Evolutionary conservation across 2,797 vertebrate genomes (phyloP).

Genomic region (Sebastes cheni): DNA sequence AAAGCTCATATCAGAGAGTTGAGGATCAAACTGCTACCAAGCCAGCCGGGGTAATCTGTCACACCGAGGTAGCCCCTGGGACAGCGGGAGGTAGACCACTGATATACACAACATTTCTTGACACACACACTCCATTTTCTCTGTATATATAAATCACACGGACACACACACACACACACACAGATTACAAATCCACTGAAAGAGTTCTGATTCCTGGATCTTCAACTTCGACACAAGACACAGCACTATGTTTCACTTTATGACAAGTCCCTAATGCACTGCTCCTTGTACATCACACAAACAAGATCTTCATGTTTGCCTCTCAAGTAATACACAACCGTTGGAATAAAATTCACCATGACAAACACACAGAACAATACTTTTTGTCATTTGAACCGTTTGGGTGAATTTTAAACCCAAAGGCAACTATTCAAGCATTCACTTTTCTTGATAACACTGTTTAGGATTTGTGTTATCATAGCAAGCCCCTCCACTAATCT

Average conservation of each 20-base stretch:
- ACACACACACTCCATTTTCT: background rate
- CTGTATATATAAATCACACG: background rate
- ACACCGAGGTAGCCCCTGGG: slow-evolving; percentile 45
- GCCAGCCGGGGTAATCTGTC: slow-evolving; percentile 64
- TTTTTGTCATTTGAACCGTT: background rate
- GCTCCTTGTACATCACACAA: background rate
- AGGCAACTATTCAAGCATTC: background rate
- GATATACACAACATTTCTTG: slow-evolving; percentile 30
- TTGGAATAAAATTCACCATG: background rate
- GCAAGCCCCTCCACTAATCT: background rate
- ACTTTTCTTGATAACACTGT: background rate
- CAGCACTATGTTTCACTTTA: background rate
- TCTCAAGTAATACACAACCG: background rate
- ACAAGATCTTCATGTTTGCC: background rate
- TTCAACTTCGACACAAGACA: background rate
- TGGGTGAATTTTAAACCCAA: background rate
- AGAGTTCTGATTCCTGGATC: background rate
- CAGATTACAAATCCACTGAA: background rate
- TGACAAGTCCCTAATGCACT: background rate
- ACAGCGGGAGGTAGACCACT: slow-evolving; percentile 36
- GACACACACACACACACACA: background rate
- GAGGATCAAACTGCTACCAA: slow-evolving; percentile 62
- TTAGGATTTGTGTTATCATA: background rate
- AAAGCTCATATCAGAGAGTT: slow-evolving; percentile 64
- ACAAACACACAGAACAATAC: background rate